These are phyloP conservation scores for Cephus pulcher DNA, from an alignment of 2,888 invertebrate species.

Conservation along the genomic window DNA sequence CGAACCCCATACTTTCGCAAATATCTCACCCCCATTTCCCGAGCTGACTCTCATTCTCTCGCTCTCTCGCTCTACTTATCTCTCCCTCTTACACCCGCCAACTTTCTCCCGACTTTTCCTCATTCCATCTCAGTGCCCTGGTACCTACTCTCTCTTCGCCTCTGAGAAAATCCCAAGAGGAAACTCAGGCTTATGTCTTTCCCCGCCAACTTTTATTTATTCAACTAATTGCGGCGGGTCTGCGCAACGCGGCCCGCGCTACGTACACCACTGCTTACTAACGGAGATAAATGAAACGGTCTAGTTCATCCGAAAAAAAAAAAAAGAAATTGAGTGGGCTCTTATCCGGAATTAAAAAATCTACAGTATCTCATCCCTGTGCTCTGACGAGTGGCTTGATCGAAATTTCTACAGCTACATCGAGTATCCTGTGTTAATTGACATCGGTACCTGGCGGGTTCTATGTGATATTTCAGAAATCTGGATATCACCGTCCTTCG, in stretches of 20 bases:
- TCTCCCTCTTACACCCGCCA: constrained; percentile 23
- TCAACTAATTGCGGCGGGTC: constrained; percentile 49
- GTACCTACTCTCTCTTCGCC: constrained; percentile 4
- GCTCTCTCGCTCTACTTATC: constrained; percentile 11
- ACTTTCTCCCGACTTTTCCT: constrained; percentile 18
- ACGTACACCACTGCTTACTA: not conserved
- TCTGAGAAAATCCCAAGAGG: constrained; percentile 22
- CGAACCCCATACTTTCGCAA: not conserved
- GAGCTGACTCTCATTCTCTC: constrained; percentile 18
- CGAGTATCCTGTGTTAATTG: not conserved
- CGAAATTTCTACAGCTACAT: not conserved
- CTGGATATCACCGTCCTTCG: not conserved
- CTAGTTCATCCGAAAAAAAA: not conserved
- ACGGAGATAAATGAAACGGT: constrained; percentile 8
- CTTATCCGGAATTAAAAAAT: not conserved
- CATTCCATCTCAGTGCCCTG: not conserved
- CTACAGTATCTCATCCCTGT: not conserved
- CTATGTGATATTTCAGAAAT: not conserved
- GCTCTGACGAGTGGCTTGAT: not conserved
- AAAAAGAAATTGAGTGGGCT: not conserved
- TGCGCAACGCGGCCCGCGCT: constrained; percentile 10
- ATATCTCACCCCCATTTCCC: not conserved
- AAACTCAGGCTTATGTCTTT: constrained; percentile 22
- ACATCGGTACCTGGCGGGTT: not conserved
- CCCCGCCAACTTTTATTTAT: constrained; percentile 49